These are phyloP conservation scores for Dynastes maya DNA, from an alignment of 2,888 invertebrate species.

Conservation along the genomic window DNA sequence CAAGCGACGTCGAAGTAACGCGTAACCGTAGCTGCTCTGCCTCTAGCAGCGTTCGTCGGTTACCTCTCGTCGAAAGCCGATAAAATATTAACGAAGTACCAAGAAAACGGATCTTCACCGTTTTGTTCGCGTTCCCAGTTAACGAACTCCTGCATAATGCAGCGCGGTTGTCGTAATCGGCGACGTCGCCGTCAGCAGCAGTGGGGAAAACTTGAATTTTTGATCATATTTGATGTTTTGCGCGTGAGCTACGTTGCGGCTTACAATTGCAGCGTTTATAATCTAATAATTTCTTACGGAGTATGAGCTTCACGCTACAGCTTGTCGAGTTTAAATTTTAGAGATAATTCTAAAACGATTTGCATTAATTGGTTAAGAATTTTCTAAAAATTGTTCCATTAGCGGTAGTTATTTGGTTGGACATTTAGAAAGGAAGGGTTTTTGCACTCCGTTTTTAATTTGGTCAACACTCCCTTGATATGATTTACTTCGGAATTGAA, in stretches of 20 bases:
- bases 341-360: too few species aligned
- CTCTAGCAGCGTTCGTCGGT: neutral
- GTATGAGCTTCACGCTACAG: too few species aligned
- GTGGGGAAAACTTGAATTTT: neutral
- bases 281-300: too few species aligned
- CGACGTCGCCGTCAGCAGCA: neutral
- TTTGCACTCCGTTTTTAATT: too few species aligned
- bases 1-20: neutral
- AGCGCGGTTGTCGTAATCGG: constrained; percentile 13
- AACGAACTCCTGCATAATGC: constrained; percentile 43
- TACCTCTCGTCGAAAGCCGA: constrained; percentile 33
- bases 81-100: constrained; percentile 40
- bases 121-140: constrained; percentile 29
- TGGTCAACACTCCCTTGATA: too few species aligned
- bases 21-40: neutral
- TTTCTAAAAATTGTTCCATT: too few species aligned
- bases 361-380: too few species aligned
- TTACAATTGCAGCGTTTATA: too few species aligned
- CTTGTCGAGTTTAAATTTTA: too few species aligned
- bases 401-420: neutral
- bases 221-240: constrained; percentile 6
- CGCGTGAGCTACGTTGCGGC: neutral
- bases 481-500: too few species aligned
- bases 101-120: constrained; percentile 18
- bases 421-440: neutral